phyloP scores from a whole-genome alignment of 2,113 vertebrate genomes.

The Brevimyrus niger region DNA sequence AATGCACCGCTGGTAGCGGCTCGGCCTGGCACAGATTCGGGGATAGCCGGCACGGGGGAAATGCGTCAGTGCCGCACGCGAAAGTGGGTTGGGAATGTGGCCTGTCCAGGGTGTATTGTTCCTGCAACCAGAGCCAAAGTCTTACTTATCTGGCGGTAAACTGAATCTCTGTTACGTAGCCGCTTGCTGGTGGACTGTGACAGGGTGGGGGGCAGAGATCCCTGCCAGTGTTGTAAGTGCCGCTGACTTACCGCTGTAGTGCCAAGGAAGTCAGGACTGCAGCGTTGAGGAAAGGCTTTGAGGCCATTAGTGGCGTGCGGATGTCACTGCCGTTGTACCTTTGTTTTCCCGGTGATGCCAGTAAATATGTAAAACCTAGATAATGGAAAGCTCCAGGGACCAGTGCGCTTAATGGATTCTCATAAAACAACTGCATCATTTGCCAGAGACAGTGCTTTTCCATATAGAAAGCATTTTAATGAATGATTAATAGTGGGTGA shows the following conservation, averaged over 20 bases:
- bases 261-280: background rate
- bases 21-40: background rate
- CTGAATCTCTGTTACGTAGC: background rate
- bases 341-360: background rate
- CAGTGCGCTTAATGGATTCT: background rate
- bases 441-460: background rate
- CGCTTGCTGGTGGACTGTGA: background rate
- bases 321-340: background rate
- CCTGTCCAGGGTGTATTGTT: background rate
- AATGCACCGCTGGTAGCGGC: background rate
- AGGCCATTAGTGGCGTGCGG: background rate
- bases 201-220: background rate
- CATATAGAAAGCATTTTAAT: background rate
- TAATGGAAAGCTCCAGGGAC: background rate
- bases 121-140: conserved; percentile 35
- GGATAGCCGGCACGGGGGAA: background rate
- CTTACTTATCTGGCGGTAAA: background rate
- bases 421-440: background rate
- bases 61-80: background rate
- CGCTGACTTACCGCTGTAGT: background rate
- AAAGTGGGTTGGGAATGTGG: conserved; percentile 37
- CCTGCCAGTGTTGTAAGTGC: background rate
- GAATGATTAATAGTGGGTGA: background rate
- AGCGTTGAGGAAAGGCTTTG: background rate
- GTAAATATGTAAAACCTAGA: background rate